A percentile compares a stretch with the other conserved stretches of the same genome.
Evolutionary conservation across 2,113 vertebrate genomes (phyloP).

Genomic region (Bubo scandiacus): DNA sequence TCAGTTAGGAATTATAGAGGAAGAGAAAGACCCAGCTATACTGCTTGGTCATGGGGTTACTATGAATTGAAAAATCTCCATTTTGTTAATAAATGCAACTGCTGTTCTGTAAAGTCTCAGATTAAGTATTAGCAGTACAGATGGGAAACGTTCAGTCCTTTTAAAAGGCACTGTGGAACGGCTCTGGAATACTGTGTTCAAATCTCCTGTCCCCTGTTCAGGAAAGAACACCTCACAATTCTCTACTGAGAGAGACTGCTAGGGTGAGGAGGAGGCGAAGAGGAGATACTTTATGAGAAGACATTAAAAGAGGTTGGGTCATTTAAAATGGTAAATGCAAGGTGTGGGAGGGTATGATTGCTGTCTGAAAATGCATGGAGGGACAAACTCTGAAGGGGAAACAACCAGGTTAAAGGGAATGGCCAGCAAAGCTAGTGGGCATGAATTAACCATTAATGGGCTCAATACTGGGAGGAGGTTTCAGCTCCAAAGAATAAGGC

Average conservation of each 20-base stretch:
- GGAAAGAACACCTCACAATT: background rate
- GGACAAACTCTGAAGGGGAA: background rate
- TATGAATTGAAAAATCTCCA: background rate
- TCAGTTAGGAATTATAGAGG: background rate
- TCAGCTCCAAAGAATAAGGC: background rate
- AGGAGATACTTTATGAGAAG: background rate
- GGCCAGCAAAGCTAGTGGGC: background rate
- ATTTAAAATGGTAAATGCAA: background rate
- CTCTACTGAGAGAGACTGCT: background rate
- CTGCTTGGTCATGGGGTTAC: background rate
- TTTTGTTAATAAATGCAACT: background rate
- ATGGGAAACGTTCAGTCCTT: background rate
- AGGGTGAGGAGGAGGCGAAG: background rate
- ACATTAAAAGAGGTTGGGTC: background rate
- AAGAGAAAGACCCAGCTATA: background rate
- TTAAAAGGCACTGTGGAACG: background rate
- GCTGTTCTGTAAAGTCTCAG: background rate
- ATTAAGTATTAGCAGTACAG: background rate
- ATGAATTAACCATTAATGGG: background rate
- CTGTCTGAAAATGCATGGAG: background rate
- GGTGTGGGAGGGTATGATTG: background rate
- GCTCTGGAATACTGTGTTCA: background rate
- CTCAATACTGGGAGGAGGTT: background rate
- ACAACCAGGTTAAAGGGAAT: background rate
- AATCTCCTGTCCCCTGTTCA: fast-evolving